These are phyloP conservation scores for Pammene aurita DNA, from an alignment of 2,888 invertebrate genomes.

Conservation along the genomic window DNA sequence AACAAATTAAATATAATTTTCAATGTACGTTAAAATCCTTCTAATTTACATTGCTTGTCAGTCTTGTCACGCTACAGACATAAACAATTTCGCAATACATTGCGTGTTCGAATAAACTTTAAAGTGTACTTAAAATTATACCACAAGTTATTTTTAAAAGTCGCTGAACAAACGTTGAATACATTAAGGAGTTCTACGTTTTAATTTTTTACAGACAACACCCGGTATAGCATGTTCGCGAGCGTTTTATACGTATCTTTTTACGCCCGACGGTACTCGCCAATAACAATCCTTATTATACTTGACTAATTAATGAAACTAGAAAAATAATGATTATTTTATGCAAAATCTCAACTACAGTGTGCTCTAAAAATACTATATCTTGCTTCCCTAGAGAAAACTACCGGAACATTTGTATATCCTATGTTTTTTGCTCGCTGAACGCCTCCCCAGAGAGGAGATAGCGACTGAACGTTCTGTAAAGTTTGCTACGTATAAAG, in stretches of 20 bases:
- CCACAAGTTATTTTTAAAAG: no score
- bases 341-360: conserved; percentile 24
- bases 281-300: background rate
- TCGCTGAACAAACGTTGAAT: no score
- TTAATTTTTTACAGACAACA: no score
- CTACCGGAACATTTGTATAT: conserved; percentile 38
- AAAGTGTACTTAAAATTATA: no score
- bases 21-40: no score
- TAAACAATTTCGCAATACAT: no score
- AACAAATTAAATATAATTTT: no score
- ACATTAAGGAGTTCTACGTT: no score
- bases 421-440: conserved; percentile 32
- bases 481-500: conserved; percentile 15
- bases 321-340: conserved; percentile 27
- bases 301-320: conserved; percentile 2
- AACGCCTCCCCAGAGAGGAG: conserved; percentile 23
- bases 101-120: no score
- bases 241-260: background rate
- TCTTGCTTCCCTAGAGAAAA: conserved; percentile 24
- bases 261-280: background rate
- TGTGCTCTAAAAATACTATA: conserved; percentile 33
- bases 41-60: no score
- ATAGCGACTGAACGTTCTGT: conserved; percentile 24
- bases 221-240: background rate
- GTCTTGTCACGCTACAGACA: no score